Percentiles rank a stretch among this genome's conserved stretches.
Conservation (phyloP, 2,888 invertebrate genomes). For the Eupithecia dodoneata region DNA sequence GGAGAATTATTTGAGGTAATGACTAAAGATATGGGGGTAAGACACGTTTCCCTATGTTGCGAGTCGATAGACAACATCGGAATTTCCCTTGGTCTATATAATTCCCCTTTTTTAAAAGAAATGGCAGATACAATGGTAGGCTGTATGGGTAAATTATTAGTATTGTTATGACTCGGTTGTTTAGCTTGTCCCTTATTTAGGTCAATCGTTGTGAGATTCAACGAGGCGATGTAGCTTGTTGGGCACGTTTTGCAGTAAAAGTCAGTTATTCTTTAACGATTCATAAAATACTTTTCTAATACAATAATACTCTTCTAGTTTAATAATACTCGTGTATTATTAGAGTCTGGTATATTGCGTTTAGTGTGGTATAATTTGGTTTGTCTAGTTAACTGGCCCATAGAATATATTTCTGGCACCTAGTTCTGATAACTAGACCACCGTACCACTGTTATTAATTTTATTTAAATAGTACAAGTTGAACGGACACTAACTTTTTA, state of each 20-base stretch:
- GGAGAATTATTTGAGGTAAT: no score
- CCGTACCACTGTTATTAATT: neutral
- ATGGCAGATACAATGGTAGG: neutral
- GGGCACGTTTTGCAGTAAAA: conserved; percentile 4
- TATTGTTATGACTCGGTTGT: neutral
- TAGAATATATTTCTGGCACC: neutral
- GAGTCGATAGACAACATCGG: neutral
- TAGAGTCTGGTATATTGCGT: neutral
- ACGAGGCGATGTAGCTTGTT: conserved; percentile 5
- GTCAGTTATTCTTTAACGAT: neutral
- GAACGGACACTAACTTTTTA: neutral
- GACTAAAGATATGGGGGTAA: no score
- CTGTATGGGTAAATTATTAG: neutral
- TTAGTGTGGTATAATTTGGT: neutral
- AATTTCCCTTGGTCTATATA: neutral
- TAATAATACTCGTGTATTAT: neutral
- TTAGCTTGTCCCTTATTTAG: conserved; percentile 6
- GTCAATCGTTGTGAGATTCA: conserved; percentile 11
- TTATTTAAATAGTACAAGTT: neutral
- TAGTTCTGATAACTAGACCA: neutral
- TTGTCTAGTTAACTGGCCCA: neutral
- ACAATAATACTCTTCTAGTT: neutral
- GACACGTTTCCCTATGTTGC: neutral
- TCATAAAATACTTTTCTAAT: neutral
- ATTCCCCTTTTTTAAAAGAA: neutral